A percentile compares a stretch with the other conserved stretches of the same genome.
Evolutionary conservation across 2,888 invertebrate genomes (phyloP).

Genomic region (Temnothorax ravouxi): DNA sequence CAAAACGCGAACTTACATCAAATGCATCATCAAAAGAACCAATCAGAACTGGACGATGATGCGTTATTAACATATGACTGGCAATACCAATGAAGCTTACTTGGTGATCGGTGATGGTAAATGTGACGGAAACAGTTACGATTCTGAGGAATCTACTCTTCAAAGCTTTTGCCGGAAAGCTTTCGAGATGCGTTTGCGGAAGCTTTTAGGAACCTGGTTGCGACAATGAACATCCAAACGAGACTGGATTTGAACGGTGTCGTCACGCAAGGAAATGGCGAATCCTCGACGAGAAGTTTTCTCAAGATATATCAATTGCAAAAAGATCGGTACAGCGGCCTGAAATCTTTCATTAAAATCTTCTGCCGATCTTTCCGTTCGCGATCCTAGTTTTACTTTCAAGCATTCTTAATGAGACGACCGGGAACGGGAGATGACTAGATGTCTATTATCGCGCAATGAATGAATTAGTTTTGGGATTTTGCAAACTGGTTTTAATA

Average conservation of each 20-base stretch:
- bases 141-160: constrained; percentile 22
- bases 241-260: constrained; percentile 69
- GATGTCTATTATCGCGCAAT: constrained; percentile 18
- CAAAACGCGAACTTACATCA: constrained; percentile 20
- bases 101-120: constrained; percentile 60
- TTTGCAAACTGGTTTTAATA: constrained; percentile 36
- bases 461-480: constrained; percentile 24
- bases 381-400: constrained; percentile 14
- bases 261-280: constrained; percentile 61
- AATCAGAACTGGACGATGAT: constrained; percentile 77
- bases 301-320: constrained; percentile 65
- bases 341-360: constrained; percentile 16
- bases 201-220: constrained; percentile 53
- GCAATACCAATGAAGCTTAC: constrained; percentile 35
- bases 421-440: constrained; percentile 14
- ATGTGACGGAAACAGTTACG: background rate
- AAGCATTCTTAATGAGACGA: constrained; percentile 18
- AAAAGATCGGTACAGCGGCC: background rate
- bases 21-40: constrained; percentile 74
- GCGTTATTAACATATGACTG: constrained; percentile 61
- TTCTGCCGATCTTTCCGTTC: background rate
- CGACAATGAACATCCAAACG: constrained; percentile 60
- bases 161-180: constrained; percentile 26
- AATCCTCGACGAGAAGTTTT: constrained; percentile 72
- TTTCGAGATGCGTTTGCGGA: constrained; percentile 39